phyloP scores from a whole-genome alignment of 53 echinoderm and acorn worm species.

The Arbacia lixula region DNA sequence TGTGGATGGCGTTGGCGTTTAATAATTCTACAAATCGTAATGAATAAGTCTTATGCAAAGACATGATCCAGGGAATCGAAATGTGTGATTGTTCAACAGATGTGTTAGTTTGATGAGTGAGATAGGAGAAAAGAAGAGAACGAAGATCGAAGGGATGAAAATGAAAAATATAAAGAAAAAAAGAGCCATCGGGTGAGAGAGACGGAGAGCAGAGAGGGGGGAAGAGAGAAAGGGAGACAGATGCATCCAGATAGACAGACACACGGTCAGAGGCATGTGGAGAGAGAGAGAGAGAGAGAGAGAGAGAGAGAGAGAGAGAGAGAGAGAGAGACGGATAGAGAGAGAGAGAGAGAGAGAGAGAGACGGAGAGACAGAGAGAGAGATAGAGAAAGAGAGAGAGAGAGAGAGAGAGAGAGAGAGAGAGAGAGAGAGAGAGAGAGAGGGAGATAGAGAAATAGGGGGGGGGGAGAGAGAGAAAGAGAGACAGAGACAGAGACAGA shows the following conservation, averaged over 20 bases:
- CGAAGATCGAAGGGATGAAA: too few relatives aligned
- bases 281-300: background rate
- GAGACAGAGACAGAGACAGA: background rate
- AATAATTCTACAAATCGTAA: too few relatives aligned
- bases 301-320: background rate
- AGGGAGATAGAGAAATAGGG: background rate
- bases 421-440: background rate
- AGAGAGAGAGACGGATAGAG: background rate
- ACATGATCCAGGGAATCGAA: background rate
- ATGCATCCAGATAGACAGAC: background rate
- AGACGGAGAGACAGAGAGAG: background rate
- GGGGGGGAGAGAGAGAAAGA: background rate
- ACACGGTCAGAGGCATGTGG: background rate
- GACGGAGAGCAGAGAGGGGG: too few relatives aligned
- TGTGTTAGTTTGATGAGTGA: background rate
- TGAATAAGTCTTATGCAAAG: too few relatives aligned
- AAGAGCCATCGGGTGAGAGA: too few relatives aligned
- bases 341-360: background rate
- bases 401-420: background rate
- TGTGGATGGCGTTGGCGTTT: too few relatives aligned
- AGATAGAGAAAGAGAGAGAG: background rate
- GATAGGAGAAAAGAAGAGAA: too few relatives aligned
- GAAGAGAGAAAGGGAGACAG: background rate
- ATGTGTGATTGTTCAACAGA: background rate
- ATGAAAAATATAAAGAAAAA: too few relatives aligned